Conservation (phyloP, 1,140 invertebrate species). For the Macrobrachium nipponense region DNA sequence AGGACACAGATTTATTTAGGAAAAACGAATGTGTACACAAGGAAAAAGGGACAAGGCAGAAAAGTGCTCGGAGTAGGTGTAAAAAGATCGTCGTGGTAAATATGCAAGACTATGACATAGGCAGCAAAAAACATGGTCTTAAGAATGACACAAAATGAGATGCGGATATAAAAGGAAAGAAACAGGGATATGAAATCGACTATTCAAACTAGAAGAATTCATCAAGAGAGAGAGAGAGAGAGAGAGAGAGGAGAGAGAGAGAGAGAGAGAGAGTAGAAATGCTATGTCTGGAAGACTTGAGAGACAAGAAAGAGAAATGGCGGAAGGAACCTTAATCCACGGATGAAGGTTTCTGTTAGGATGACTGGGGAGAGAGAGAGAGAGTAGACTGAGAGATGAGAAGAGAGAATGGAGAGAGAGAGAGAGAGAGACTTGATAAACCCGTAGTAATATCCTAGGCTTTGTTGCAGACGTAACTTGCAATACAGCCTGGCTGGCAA, state of each 20-base stretch:
- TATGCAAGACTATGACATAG: not conserved
- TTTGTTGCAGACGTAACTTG: too few relatives aligned
- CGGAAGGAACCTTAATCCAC: not conserved
- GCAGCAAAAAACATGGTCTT: not conserved
- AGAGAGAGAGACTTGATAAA: too few relatives aligned
- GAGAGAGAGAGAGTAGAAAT: not conserved
- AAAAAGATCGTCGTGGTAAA: not conserved
- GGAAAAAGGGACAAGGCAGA: not conserved
- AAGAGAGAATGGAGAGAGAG: not conserved
- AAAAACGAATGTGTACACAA: not conserved
- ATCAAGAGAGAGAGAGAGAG: not conserved
- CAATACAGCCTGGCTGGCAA: too few relatives aligned
- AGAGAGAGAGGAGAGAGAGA: slow-evolving; percentile 8
- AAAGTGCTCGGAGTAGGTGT: not conserved
- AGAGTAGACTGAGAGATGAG: not conserved
- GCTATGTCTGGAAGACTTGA: not conserved
- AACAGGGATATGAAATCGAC: not conserved
- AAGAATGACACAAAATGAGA: not conserved
- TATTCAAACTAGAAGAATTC: too few relatives aligned
- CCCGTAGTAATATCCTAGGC: too few relatives aligned
- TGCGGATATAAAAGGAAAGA: not conserved
- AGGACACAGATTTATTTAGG: too few relatives aligned
- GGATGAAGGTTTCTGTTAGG: not conserved
- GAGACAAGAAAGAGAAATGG: not conserved
- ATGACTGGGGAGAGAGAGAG: not conserved